Evolutionary conservation across 2,888 invertebrate genomes (phyloP).

Genomic region (Laothoe populi): DNA sequence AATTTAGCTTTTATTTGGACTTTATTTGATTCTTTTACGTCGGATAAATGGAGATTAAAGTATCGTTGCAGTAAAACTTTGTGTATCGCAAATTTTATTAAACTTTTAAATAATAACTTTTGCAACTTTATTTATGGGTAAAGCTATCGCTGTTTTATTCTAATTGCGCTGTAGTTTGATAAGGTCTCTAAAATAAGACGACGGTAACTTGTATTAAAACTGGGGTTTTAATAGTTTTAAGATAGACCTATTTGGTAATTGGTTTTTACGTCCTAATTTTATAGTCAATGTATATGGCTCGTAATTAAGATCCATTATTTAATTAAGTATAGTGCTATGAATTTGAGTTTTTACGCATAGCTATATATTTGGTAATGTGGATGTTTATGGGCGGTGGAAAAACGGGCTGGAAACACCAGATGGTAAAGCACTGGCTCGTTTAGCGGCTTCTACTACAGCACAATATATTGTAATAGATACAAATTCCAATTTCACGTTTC

Average conservation of each 20-base stretch:
- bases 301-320: too few species aligned
- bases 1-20: constrained; percentile 50
- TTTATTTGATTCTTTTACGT: constrained; percentile 24
- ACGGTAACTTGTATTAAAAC: not conserved
- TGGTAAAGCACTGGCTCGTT: too few species aligned
- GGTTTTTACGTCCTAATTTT: not conserved
- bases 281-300: not conserved
- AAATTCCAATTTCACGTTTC: too few species aligned
- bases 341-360: too few species aligned
- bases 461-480: too few species aligned
- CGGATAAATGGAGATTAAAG: constrained; percentile 20
- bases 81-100: constrained; percentile 17
- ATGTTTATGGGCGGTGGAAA: too few species aligned
- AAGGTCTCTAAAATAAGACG: not conserved
- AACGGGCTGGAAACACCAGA: too few species aligned
- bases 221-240: not conserved
- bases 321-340: too few species aligned
- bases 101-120: constrained; percentile 15
- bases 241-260: not conserved
- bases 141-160: constrained; percentile 2
- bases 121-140: constrained; percentile 8
- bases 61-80: constrained; percentile 23
- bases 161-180: constrained; percentile 10
- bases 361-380: too few species aligned
- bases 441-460: too few species aligned